Percentiles rank a stretch among this genome's conserved stretches.
phyloP scores from a whole-genome alignment of 2,797 vertebrate species.

The Chromis chromis region DNA sequence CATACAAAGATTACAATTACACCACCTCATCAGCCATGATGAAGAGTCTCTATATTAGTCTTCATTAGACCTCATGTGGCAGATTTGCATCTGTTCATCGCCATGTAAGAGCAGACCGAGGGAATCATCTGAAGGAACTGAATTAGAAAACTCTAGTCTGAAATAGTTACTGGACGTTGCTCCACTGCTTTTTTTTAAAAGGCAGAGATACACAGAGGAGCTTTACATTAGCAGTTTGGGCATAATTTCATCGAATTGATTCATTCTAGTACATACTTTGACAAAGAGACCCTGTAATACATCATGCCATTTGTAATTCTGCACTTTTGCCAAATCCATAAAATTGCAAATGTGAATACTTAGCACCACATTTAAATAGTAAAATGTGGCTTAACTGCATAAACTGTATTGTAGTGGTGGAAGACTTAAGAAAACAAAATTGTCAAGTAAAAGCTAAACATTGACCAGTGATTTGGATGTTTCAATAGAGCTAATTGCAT shows the following conservation, averaged over 20 bases:
- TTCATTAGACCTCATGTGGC: not conserved
- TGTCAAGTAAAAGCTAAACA: not conserved
- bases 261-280: not conserved
- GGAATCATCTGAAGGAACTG: not conserved
- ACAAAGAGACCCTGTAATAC: no score
- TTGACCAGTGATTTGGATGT: not conserved
- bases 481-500: not conserved
- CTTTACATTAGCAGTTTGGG: not conserved
- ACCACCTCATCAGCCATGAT: slow-evolving; percentile 19
- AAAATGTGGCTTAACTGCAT: no score
- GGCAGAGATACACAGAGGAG: not conserved
- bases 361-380: no score
- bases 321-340: no score
- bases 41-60: slow-evolving; percentile 18
- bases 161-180: not conserved
- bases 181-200: not conserved
- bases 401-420: no score
- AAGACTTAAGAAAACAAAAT: not conserved
- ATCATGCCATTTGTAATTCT: no score
- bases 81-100: not conserved
- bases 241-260: not conserved
- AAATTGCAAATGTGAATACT: no score
- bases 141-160: not conserved
- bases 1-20: slow-evolving; percentile 35
- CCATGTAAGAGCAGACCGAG: not conserved